phyloP scores from a whole-genome alignment of 2,888 invertebrate species.

The Odontomyia ornata region DNA sequence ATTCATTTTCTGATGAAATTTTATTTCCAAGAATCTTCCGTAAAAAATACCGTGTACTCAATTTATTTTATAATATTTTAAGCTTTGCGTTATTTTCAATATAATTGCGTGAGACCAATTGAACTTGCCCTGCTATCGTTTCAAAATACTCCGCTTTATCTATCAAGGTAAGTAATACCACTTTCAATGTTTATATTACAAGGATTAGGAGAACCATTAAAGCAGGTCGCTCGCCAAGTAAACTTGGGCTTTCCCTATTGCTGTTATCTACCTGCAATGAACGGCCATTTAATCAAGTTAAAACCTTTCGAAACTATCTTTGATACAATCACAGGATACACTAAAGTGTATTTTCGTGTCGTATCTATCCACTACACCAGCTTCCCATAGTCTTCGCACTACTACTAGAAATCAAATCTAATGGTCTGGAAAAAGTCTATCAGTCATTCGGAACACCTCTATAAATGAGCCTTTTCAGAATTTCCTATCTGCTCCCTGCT shows the following conservation, averaged over 20 bases:
- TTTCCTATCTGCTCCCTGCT: background rate
- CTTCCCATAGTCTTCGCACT: background rate
- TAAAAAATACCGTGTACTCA: no score
- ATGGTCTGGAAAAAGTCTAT: conserved; percentile 42
- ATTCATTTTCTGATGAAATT: no score
- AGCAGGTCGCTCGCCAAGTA: background rate
- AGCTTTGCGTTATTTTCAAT: no score
- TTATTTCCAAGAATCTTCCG: no score
- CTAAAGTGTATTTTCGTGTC: conserved; percentile 1
- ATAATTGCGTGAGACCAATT: no score
- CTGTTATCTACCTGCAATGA: background rate
- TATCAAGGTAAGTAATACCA: no score
- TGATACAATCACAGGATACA: background rate
- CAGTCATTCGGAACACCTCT: conserved; percentile 43
- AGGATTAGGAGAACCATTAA: no score
- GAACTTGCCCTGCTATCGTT: no score
- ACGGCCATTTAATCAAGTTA: background rate
- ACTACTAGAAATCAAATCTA: conserved; percentile 20
- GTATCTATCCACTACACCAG: background rate
- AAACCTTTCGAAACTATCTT: background rate
- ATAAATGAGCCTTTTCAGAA: conserved; percentile 29
- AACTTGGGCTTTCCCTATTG: background rate
- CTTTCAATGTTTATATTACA: no score
- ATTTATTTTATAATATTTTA: no score
- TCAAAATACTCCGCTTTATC: no score